These are phyloP conservation scores for Ellobium chinense DNA, from an alignment of 2,888 invertebrate species.

Conservation along the genomic window DNA sequence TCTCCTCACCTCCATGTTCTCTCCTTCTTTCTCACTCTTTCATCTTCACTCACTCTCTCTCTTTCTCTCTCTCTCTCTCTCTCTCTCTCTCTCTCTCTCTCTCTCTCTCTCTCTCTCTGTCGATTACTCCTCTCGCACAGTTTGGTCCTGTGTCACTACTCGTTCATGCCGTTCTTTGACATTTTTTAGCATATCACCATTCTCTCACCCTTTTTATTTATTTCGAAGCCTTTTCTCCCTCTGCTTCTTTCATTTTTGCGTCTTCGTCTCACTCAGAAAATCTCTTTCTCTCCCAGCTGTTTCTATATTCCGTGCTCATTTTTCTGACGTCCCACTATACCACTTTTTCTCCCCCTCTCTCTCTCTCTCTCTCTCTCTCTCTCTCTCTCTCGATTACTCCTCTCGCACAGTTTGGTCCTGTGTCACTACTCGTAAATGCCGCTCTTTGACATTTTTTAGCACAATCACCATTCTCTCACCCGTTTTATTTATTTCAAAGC, in stretches of 20 bases:
- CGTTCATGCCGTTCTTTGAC: no score
- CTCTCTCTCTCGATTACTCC: conserved; percentile 12
- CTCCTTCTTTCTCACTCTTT: background rate
- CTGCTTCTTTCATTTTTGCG: conserved; percentile 20
- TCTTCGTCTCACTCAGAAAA: conserved; percentile 22
- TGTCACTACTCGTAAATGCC: no score
- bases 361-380: background rate
- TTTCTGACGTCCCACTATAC: conserved; percentile 4
- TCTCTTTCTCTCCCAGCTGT: conserved; percentile 32
- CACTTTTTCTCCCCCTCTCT: conserved; percentile 12
- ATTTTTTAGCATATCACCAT: no score
- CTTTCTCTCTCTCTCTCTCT: background rate
- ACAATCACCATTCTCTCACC: no score
- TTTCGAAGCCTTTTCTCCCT: conserved; percentile 29
- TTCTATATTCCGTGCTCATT: no score
- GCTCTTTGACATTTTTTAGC: no score
- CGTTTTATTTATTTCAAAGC: no score
- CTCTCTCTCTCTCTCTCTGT: background rate
- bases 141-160: no score
- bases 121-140: background rate
- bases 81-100: conserved; percentile 21
- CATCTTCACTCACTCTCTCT: background rate
- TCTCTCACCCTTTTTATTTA: no score
- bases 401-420: background rate
- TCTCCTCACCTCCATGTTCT: background rate